A percentile compares a stretch with the other conserved stretches of the same genome.
These are phyloP conservation scores for Sapajus apella DNA, from an alignment of 2,113 vertebrate genomes.

Conservation along the genomic window DNA sequence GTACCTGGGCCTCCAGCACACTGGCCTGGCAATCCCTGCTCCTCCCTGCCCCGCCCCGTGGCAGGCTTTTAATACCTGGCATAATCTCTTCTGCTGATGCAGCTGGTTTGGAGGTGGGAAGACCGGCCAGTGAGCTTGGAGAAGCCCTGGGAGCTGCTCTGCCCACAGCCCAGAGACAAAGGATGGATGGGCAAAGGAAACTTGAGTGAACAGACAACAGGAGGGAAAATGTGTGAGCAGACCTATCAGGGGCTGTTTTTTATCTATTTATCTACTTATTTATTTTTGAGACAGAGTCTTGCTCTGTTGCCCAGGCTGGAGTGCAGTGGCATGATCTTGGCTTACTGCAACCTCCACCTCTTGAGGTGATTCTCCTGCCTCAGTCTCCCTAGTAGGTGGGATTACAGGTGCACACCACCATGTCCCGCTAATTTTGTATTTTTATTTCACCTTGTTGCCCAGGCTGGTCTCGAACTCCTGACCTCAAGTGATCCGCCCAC, in stretches of 20 bases:
- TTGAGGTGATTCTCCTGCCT: too few relatives aligned
- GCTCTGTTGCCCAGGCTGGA: too few relatives aligned
- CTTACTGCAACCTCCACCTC: too few relatives aligned
- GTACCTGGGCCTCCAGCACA: neutral
- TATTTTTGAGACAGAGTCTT: too few relatives aligned
- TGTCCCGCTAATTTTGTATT: too few relatives aligned
- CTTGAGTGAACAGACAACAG: neutral
- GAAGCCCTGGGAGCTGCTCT: neutral
- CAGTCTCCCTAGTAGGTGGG: too few relatives aligned
- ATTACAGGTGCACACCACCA: too few relatives aligned
- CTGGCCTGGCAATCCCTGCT: neutral
- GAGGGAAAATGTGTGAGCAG: neutral
- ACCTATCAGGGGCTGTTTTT: neutral
- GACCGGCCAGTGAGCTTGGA: neutral
- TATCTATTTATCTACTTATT: too few relatives aligned
- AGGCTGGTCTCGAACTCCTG: too few relatives aligned
- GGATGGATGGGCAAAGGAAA: neutral
- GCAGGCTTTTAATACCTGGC: neutral
- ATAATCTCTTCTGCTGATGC: neutral
- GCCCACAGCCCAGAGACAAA: neutral
- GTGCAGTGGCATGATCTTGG: too few relatives aligned
- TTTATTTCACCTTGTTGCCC: too few relatives aligned
- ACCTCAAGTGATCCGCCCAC: too few relatives aligned
- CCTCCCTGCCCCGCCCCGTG: fast-evolving
- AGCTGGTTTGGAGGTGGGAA: neutral